These are phyloP conservation scores for Galendromus occidentalis DNA, from an alignment of 1,140 invertebrate genomes.

Conservation along the genomic window DNA sequence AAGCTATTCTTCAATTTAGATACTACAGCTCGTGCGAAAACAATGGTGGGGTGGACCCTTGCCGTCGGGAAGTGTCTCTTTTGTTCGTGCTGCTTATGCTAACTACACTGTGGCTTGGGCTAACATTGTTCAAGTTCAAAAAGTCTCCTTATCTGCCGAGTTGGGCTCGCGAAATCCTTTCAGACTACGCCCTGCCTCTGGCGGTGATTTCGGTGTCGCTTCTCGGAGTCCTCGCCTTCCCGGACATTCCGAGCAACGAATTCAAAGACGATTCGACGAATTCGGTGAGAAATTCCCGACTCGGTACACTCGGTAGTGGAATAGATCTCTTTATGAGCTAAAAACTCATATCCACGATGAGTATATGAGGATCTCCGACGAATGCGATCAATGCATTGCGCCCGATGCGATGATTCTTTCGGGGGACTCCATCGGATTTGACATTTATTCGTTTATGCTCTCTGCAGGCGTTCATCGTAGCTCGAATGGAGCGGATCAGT, in stretches of 20 bases:
- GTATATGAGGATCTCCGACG: no score
- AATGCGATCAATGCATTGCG: no score
- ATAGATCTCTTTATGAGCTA: no score
- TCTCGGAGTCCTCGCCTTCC: constrained; percentile 31
- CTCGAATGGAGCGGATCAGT: constrained; percentile 8
- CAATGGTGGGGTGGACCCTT: background rate
- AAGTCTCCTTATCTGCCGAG: constrained; percentile 31
- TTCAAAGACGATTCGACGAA: background rate
- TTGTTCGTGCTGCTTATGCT: constrained; percentile 6
- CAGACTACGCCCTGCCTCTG: constrained; percentile 34
- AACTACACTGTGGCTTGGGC: background rate
- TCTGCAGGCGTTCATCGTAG: constrained; percentile 18
- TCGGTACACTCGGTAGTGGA: no score
- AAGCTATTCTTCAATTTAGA: background rate
- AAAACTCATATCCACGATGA: no score
- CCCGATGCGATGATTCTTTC: no score
- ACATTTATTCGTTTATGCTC: background rate
- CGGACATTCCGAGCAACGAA: constrained; percentile 17
- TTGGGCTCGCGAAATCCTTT: constrained; percentile 30
- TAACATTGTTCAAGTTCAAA: background rate
- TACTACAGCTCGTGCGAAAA: background rate
- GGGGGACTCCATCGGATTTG: no score
- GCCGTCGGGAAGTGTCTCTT: constrained; percentile 4
- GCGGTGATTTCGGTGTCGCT: constrained; percentile 33
- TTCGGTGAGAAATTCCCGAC: constrained; percentile 1